Conservation (phyloP, 2,113 vertebrate species). For the Coturnix japonica region DNA sequence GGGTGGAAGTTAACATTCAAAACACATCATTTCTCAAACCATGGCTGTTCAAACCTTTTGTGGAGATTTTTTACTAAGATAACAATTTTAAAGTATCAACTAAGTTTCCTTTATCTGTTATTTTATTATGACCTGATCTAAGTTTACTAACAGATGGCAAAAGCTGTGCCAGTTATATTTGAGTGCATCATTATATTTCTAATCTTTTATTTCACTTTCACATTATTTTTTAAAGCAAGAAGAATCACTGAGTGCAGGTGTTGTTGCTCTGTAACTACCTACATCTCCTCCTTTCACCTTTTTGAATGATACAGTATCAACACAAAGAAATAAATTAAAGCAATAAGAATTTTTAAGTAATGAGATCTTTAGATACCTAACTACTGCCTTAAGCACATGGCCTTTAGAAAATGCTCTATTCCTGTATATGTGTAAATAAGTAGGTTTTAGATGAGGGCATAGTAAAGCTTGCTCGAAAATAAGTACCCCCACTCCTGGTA, state of each 20-base stretch:
- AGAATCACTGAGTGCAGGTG: background rate
- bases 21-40: background rate
- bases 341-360: background rate
- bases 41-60: background rate
- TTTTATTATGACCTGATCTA: background rate
- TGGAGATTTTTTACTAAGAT: background rate
- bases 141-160: background rate
- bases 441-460: background rate
- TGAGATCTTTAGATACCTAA: background rate
- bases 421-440: background rate
- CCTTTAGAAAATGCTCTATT: background rate
- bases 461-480: background rate
- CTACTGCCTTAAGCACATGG: background rate
- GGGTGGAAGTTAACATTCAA: background rate
- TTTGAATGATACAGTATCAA: background rate
- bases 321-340: background rate
- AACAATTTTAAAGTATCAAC: background rate
- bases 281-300: background rate
- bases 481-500: background rate
- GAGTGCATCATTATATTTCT: background rate
- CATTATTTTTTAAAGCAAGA: background rate
- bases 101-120: background rate
- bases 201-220: background rate
- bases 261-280: background rate
- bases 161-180: background rate